Evolutionary conservation across 2,888 invertebrate species (phyloP).

Genomic region (Eledona agricola): DNA sequence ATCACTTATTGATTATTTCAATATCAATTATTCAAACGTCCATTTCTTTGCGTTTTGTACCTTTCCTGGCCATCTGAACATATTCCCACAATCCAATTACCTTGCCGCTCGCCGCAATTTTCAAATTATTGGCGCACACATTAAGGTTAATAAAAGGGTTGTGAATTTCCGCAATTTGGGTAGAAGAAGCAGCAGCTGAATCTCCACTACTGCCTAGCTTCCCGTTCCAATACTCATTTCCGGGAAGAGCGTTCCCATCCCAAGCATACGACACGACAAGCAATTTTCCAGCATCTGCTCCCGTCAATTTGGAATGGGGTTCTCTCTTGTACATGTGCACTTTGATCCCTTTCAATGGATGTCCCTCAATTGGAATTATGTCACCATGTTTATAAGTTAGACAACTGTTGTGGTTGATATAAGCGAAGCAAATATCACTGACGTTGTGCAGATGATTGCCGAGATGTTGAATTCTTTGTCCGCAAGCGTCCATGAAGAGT

Average conservation of each 20-base stretch:
- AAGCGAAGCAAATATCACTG: constrained; percentile 73
- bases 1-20: no score
- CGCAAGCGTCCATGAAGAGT: constrained; percentile 71
- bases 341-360: constrained; percentile 54
- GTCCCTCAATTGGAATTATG: constrained; percentile 43
- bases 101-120: constrained; percentile 59
- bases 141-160: constrained; percentile 68
- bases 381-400: constrained; percentile 63
- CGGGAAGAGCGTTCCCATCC: constrained; percentile 78
- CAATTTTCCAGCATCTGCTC: constrained; percentile 61
- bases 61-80: constrained; percentile 4
- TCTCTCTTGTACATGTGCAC: constrained; percentile 66
- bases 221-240: constrained; percentile 76
- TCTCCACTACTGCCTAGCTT: constrained; percentile 67
- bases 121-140: constrained; percentile 65
- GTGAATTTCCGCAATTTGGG: constrained; percentile 70
- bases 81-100: constrained; percentile 40
- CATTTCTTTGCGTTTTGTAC: no score
- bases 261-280: constrained; percentile 76
- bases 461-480: constrained; percentile 65
- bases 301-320: constrained; percentile 66
- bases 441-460: constrained; percentile 64
- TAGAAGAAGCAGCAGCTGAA: constrained; percentile 71
- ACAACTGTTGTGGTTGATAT: constrained; percentile 65
- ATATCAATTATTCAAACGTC: no score